Conservation (phyloP, 2,888 invertebrate genomes). For the Synanthedon andrenaeformis region DNA sequence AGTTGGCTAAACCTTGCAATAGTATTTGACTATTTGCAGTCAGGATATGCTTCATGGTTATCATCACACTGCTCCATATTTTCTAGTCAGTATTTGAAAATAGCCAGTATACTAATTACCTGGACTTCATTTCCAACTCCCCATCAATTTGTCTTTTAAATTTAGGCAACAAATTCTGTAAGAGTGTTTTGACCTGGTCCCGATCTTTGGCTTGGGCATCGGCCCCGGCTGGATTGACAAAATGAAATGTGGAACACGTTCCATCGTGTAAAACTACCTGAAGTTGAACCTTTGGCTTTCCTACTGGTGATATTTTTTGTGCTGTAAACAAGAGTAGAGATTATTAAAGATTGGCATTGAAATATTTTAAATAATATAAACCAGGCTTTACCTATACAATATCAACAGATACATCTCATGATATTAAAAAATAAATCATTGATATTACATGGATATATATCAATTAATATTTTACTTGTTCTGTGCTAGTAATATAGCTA, state of each 20-base stretch:
- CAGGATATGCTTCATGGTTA: too few species aligned
- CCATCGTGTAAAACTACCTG: constrained; percentile 96
- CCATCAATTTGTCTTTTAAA: constrained; percentile 93
- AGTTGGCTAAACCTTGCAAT: too few species aligned
- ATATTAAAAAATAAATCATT: too few species aligned
- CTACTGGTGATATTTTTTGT: constrained; percentile 97
- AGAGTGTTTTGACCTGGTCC: constrained; percentile 91
- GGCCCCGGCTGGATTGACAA: constrained; percentile 87
- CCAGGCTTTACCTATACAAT: neutral
- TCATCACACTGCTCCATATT: too few species aligned
- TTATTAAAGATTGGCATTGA: neutral
- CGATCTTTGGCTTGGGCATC: constrained; percentile 89
- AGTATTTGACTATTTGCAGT: too few species aligned
- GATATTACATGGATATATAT: too few species aligned
- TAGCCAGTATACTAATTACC: constrained; percentile 35
- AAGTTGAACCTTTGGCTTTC: constrained; percentile 97
- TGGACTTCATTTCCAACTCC: constrained; percentile 90
- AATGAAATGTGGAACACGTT: constrained; percentile 96
- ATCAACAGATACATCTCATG: too few species aligned
- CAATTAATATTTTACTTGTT: too few species aligned
- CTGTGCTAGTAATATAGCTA: too few species aligned
- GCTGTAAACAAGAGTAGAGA: constrained; percentile 63
- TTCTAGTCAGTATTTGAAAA: too few species aligned
- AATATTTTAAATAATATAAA: neutral
- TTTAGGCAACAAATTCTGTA: constrained; percentile 92